Base-by-base conservation (phyloP, 2,888 invertebrate species). In the Agrilus cyanescens region DNA sequence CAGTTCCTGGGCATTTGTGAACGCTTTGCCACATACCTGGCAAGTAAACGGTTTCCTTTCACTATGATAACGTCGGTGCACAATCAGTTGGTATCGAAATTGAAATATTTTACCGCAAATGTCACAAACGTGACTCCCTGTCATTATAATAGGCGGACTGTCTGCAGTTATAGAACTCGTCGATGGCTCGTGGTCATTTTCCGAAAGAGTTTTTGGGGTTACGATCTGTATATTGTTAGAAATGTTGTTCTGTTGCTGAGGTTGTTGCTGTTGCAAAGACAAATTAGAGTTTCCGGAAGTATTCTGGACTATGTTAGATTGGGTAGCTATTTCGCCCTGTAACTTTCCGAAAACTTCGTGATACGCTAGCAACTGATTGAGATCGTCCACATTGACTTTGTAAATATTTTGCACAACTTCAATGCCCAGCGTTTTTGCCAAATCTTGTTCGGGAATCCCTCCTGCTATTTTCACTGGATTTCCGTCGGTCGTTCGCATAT, bases 91-190 rank as follows among this genome's bases (percentile, higher is more conserved):
- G 67, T 89, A 88, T 44, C 87, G 79, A 65, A 84, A 88, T 57
- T 85, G 85, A 67, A 88, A 88, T 68, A 85, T 82, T 68, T 88
- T 87, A 40, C 85, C 85, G 57, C 88, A 88, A 46, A 88, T 76
- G 64, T 88, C 87, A 63, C 88, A 88, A 13, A 82, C 75, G 63
- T 88, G 86, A 48, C 48, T 70, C 14, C 79, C 80, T 20, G 69
- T 68, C 12, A 73, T 68, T 3, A 75, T 73, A 3, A 75, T 71
- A 2, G 82, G 78, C 4, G 76, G 78, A 12, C 74, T 70, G 41
- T 76, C 78, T 4, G 72, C 65, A 51, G 75, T 67, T n/a, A 70
- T 69, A 4, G 72, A 68, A 47, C 76, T 76, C 3, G 77, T 70
- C 3, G 74, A 71, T 0, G 74, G 57, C 44, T 66, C 68, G 38